Percentiles rank a stretch among this genome's conserved stretches.
Evolutionary conservation across 2,888 invertebrate genomes (phyloP).

Genomic region (Cybosia mesomella): DNA sequence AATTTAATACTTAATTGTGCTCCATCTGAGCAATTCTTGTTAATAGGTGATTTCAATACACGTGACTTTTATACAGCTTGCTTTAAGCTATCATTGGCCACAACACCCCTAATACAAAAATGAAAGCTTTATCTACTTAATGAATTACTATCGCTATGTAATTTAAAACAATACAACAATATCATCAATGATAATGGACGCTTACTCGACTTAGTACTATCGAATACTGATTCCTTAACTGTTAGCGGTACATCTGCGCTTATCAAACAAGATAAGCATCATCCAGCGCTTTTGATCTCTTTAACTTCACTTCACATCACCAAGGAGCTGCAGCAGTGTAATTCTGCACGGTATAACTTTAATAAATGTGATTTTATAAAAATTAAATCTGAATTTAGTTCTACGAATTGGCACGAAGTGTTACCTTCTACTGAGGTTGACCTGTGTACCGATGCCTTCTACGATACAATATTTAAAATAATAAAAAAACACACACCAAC

Average conservation of each 20-base stretch:
- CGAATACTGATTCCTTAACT: neutral
- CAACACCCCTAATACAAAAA: neutral
- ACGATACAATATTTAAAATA: conserved; percentile 5
- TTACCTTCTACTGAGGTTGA: neutral
- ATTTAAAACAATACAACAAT: no score
- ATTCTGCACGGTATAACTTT: neutral
- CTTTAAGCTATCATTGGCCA: no score
- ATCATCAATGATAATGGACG: no score
- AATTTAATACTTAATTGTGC: neutral
- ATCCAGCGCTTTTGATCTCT: no score
- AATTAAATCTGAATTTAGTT: neutral
- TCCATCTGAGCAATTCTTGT: conserved; percentile 1
- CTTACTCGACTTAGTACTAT: no score
- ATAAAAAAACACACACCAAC: conserved; percentile 4
- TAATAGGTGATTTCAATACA: conserved; percentile 14
- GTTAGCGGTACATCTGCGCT: neutral
- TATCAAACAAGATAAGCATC: neutral
- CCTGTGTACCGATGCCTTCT: neutral
- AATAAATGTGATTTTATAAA: neutral
- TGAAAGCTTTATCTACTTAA: neutral
- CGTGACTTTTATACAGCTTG: neutral
- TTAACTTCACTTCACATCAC: neutral
- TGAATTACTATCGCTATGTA: conserved; percentile 1
- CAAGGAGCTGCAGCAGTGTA: neutral
- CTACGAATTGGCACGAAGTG: no score